Evolutionary conservation across 2,113 vertebrate genomes (phyloP).

Genomic region (Hylia prasina): DNA sequence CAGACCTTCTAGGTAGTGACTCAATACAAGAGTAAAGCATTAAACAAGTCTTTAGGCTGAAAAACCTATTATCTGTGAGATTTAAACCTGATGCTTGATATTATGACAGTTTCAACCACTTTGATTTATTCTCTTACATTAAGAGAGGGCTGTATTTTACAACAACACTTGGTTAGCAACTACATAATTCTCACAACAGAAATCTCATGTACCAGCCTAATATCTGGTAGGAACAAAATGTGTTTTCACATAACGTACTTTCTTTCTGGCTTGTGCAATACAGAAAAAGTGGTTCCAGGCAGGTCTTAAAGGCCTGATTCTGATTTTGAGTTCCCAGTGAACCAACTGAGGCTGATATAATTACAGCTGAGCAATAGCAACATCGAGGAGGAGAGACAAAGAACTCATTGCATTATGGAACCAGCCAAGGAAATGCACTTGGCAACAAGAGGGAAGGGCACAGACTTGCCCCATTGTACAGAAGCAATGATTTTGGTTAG

Average conservation of each 20-base stretch:
- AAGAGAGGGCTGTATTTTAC: not conserved
- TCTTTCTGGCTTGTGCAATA: not conserved
- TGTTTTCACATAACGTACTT: not conserved
- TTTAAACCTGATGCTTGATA: not conserved
- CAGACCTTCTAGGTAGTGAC: not conserved
- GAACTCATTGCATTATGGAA: not conserved
- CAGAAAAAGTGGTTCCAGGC: not conserved
- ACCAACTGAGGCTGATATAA: not conserved
- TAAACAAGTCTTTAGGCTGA: not conserved
- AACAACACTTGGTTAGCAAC: not conserved
- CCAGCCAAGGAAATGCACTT: not conserved
- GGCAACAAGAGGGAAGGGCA: not conserved
- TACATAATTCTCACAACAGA: not conserved
- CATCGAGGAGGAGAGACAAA: not conserved
- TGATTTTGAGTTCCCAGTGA: not conserved
- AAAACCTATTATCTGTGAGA: not conserved
- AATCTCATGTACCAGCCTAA: not conserved
- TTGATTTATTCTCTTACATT: not conserved
- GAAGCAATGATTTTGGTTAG: not conserved
- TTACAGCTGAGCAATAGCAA: not conserved
- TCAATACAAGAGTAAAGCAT: not conserved
- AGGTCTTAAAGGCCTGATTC: not conserved
- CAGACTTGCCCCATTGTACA: not conserved
- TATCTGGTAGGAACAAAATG: not conserved
- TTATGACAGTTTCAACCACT: not conserved